Evolutionary conservation across 1,140 invertebrate species (phyloP).

Genomic region (Papilio aristodemus): DNA sequence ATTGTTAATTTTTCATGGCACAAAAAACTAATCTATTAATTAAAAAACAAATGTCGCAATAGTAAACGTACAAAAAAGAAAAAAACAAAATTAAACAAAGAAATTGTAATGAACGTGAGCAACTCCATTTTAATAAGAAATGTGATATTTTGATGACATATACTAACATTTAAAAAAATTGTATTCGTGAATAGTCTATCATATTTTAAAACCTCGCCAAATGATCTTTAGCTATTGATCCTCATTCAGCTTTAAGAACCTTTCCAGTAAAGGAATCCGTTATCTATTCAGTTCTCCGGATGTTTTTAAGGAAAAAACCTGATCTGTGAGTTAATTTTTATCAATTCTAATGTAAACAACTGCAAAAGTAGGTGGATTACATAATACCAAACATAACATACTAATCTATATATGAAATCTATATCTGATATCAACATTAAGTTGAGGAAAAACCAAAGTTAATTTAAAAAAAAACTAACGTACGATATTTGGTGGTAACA

Average conservation of each 20-base stretch:
- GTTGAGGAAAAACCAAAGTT: neutral
- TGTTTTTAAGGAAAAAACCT: neutral
- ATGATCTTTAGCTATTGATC: too few relatives aligned
- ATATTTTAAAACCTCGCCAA: too few relatives aligned
- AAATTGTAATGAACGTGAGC: too few relatives aligned
- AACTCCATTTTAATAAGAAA: too few relatives aligned
- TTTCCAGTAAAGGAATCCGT: neutral
- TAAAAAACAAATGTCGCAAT: neutral
- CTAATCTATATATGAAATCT: neutral
- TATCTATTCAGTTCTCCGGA: neutral
- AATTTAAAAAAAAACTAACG: neutral
- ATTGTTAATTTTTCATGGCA: too few relatives aligned
- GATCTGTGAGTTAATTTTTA: neutral
- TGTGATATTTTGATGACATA: too few relatives aligned
- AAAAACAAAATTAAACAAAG: too few relatives aligned
- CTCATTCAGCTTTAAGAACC: too few relatives aligned
- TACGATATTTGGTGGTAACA: slow-evolving; percentile 23
- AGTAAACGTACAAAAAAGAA: neutral
- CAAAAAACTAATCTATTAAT: neutral
- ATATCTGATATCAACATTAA: neutral
- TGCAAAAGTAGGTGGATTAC: neutral
- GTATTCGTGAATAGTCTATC: too few relatives aligned
- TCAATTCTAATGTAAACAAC: neutral
- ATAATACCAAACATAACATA: neutral
- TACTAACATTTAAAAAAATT: too few relatives aligned